These are phyloP conservation scores for Pachymerium ferrugineum DNA, from an alignment of 2,888 invertebrate species.

Conservation along the genomic window DNA sequence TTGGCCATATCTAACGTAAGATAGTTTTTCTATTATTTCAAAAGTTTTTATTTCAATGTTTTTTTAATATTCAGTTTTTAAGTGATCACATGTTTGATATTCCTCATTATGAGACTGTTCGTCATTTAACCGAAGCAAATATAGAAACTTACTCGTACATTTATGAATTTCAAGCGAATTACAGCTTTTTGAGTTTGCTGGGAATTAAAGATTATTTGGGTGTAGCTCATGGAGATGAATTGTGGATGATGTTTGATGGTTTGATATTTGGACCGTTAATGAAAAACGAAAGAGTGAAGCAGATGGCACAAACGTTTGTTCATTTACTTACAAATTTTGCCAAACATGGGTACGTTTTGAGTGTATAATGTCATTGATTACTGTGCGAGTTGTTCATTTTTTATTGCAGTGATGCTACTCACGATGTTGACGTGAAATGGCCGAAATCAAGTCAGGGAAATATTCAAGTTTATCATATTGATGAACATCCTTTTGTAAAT, in stretches of 20 bases:
- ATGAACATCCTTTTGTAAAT: background rate
- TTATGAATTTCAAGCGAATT: background rate
- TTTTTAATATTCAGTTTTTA: background rate
- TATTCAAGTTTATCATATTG: background rate
- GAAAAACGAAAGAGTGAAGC: background rate
- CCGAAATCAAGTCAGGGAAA: background rate
- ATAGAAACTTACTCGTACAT: background rate
- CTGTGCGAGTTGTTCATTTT: too few relatives aligned
- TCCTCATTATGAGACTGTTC: background rate
- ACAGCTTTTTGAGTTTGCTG: background rate
- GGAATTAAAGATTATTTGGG: background rate
- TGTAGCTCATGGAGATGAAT: background rate
- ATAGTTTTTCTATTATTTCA: background rate
- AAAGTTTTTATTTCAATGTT: background rate
- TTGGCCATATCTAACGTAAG: background rate
- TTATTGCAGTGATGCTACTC: background rate
- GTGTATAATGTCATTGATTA: background rate
- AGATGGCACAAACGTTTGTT: background rate
- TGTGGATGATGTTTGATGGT: background rate
- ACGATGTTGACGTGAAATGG: background rate
- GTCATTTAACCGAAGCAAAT: background rate
- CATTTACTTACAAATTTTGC: background rate
- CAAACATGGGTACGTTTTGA: background rate
- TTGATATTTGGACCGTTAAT: background rate
- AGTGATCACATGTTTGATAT: background rate